Base-by-base conservation (phyloP, 2,797 vertebrate genomes). In the Channa striata region DNA sequence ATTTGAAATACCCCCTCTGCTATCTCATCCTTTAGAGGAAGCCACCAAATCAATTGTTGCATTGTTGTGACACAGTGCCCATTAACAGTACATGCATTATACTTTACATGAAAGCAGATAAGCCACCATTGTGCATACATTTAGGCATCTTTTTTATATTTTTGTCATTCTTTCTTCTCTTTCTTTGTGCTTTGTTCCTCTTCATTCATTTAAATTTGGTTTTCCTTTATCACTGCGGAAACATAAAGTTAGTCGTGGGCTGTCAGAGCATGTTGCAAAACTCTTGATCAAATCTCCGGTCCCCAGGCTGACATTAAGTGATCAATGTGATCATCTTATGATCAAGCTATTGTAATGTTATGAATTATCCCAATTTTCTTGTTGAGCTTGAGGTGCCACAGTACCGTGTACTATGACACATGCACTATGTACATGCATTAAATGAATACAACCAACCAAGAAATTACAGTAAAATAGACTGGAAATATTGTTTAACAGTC, bases 11-110 rank as follows among this genome's bases (percentile, higher is more conserved):
- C 77, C 63, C 60, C 59, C 13, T 37, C 30, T 74, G 51, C 66
- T 73, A 40, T 76, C 54, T 86, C 56, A 53, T 23, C 43, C 59
- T 82, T 76, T 52, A 82, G 80, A 87, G 74, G 82, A 87, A 88
- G 71, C 81, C 53, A 72, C 68, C 17, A 73, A 66, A 59, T 59
- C 66, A 73, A 80, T 81, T 58, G 50, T 81, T 58, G 50, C 78
- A 60, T 44, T 78, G 80, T 81, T 25, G 77, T 78, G 25, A 69
- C 69, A 30, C 56, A 16, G n/a, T 73, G 72, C 53, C 44, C 63
- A 60, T 63, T 64, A n/a, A n/a, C n/a, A n/a, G n/a, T 40, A 43
- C 54, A 77, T 54, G 19, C 23, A 0, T 21, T 19, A 71, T 47
- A 8, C 46, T 23, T 43, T 66, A 49, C 65, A 65, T 59, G 39